Evolutionary conservation across 2,888 invertebrate genomes (phyloP), one percentile per base, ranked within the genome.

Genomic region (Dendrolimus pini): DNA sequence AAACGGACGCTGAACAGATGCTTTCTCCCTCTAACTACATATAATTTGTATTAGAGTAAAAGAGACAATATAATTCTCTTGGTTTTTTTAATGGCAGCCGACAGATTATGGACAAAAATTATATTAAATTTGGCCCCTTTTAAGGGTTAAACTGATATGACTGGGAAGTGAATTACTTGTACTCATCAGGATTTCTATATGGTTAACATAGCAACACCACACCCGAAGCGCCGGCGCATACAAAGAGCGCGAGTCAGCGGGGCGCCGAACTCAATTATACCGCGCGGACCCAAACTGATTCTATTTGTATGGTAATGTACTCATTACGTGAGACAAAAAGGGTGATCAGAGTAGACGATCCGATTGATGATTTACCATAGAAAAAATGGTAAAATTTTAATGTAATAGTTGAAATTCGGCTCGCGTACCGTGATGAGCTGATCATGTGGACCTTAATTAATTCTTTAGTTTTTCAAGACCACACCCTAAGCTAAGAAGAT

Each of bases 221-320:
- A 9, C 6, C 47, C 12, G 47, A 47, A 47, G 47, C 47, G 72
- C 72, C 80, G 82, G 77, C 72, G 68, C 66, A 57, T 68, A 81
- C 87, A 89, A 89, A 89, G 89, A 64, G 59, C 42, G 57, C 58
- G 67, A 72, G 72, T 62, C 89, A 82, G 87, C 89, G 84, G 89
- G 89, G 83, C 74, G 85, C 83, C 81, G 63, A 66, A 75, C 79
- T 82, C 88, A 86, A 89, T 89, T 86, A 89, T 80, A 83, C 74
- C 76, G 70, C 76, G 70, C 66, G 71, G 70, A 65, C 69, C 78
- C 75, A 75, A 76, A 78, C 80, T 79, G 80, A 79, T 83, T 83
- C 87, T 87, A 89, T 90, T 85, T 88, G 88, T 89, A 90, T 90
- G 89, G 78, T 87, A 89, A 90, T 90, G 72, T 74, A 76, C 89